Base-by-base conservation (phyloP, 2,113 vertebrate genomes). In the Amphiprion percula region DNA sequence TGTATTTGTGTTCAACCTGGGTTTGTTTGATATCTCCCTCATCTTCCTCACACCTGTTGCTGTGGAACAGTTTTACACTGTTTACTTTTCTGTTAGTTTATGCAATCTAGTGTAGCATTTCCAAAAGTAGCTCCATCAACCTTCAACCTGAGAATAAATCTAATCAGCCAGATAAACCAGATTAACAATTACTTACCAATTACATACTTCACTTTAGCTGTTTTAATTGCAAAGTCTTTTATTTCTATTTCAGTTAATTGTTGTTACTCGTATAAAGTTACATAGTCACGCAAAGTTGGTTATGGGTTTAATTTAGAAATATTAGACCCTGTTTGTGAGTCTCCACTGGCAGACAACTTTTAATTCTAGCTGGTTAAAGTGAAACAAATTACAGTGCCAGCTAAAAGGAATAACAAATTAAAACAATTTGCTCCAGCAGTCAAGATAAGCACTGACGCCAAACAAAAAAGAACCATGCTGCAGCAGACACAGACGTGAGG, bases 381-480 rank as follows among this genome's bases (percentile, higher is more conserved):
- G 19, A 72, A 72, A 61, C 56, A 52, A 61, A 61, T 61, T 52
- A 49, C 37, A 44, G 10, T 23, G n/a, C 10, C n/a, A 12, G 10
- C 52, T 23, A n/a, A 53, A 53, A 23, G 11, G 5, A 50, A 50
- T n/a, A 50, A 50, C n/a, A n/a, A 50, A 50, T n/a, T 5, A 8
- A 10, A 50, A 50, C 14, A 44, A 44, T 44, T 44, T 15, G 14
- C 12, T 15, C 49, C 2, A 7, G 49, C 49, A 9, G 49, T 15
- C 49, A 50, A 50, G 19, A 50, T 19, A 16, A 50, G 49, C 49
- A n/a, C 49, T 9, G 49, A 19, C 49, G n/a, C 19, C n/a, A 8
- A 50, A 50, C 49, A 50, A 50, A 50, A 49, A 8, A 19, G 5
- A 50, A n/a, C 19, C 49, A 19, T 9, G 49, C 49, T 50, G 49